Evolutionary conservation across 1,140 invertebrate genomes (phyloP), one percentile per base, ranked within the genome.

Genomic region (Lasioglossum baleicum): DNA sequence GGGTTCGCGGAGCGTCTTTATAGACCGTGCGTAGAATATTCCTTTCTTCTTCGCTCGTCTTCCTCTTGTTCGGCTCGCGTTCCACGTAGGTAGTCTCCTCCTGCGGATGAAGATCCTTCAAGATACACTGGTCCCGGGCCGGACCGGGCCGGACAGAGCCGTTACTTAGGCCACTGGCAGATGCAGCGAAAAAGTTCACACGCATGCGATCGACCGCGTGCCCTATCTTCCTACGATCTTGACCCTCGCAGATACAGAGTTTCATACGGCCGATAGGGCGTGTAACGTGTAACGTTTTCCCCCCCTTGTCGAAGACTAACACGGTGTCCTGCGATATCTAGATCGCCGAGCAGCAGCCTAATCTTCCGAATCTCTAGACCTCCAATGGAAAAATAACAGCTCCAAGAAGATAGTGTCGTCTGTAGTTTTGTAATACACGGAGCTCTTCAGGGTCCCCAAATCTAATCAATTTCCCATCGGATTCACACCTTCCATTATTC

Each of bases 1-100:
- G 86, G 81, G 86, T 73, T 85, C 67, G 86, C 72, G 67, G 75
- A 85, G 83, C 84, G 73, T 85, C 86, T 88, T 83, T 87, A 88
- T 80, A 87, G 75, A 87, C 79, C 78, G 63, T 63, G 63, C 72
- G 80, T 82, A 75, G 83, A 83, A 84, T 74, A 83, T 85, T 75
- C 56, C 63, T 78, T 70, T 82, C 69, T 78, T 44, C 76, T 79
- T 67, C 71, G 20, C 63, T 31, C 13, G 48, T 51, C 22, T 51
- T 64, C 58, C 8, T 80, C 70, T 60, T 51, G 22, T 40, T 60
- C 22, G n/a, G 15, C 44, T 31, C 22, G 20, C 22, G 58, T 71
- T 69, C 60, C 74, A 73, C 63, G 75, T 72, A 73, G 58, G 53
- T 81, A 66, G 58, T 64, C 26, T 26, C 13, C 66, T 17, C 13